Conservation (phyloP, 2,888 invertebrate genomes). For the Choristoneura rosaceana region DNA sequence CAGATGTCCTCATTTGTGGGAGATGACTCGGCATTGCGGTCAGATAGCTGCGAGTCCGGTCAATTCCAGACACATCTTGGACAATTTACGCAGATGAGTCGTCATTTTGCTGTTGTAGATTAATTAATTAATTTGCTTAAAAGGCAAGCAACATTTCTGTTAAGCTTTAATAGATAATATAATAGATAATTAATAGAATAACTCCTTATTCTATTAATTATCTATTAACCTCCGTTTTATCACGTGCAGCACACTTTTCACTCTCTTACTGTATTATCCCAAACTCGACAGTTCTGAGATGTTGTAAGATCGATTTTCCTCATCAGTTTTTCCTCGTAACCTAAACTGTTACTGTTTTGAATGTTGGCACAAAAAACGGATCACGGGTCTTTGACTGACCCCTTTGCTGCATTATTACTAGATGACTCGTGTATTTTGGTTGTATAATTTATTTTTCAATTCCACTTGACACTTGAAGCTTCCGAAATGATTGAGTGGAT, state of each 20-base stretch:
- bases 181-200: too few relatives aligned
- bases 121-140: neutral
- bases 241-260: too few relatives aligned
- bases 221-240: too few relatives aligned
- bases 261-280: too few relatives aligned
- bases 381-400: neutral
- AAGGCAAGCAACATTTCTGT: neutral
- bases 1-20: constrained; percentile 37
- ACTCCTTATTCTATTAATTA: too few relatives aligned
- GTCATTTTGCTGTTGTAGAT: constrained; percentile 22
- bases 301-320: neutral
- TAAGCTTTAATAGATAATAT: too few relatives aligned
- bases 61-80: constrained; percentile 34
- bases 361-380: neutral
- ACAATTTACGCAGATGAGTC: constrained; percentile 36
- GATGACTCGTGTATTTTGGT: constrained; percentile 34
- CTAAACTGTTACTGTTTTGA: neutral
- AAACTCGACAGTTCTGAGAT: too few relatives aligned
- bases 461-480: constrained; percentile 44
- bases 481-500: constrained; percentile 48
- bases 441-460: constrained; percentile 46
- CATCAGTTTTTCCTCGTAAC: neutral
- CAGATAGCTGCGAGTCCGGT: constrained; percentile 29
- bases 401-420: constrained; percentile 1
- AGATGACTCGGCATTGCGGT: constrained; percentile 36